phyloP scores from a whole-genome alignment of 2,113 vertebrate species.

The Sander lucioperca region DNA sequence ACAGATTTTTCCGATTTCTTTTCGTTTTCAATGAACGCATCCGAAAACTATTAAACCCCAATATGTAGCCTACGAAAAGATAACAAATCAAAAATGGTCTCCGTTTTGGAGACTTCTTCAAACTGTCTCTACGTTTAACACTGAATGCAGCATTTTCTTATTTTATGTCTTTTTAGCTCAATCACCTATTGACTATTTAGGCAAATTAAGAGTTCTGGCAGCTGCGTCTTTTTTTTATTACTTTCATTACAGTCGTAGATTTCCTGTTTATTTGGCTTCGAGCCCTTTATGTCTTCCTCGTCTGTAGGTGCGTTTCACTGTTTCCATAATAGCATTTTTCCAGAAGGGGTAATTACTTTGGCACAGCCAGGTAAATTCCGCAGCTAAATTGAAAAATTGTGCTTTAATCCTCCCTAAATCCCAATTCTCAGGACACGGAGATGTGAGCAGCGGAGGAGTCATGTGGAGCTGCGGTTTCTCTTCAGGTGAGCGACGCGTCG shows the following conservation, averaged over 20 bases:
- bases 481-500: conserved; percentile 76
- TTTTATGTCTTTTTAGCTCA: conserved; percentile 24
- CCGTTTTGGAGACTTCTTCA: background rate
- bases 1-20: background rate
- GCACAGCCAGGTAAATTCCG: conserved; percentile 69
- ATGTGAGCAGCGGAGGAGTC: conserved; percentile 59
- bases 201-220: conserved; percentile 42
- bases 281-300: conserved; percentile 37
- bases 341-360: conserved; percentile 72
- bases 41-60: background rate
- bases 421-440: conserved; percentile 61
- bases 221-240: conserved; percentile 47
- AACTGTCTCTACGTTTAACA: background rate
- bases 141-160: conserved; percentile 20
- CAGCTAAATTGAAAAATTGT: conserved; percentile 74
- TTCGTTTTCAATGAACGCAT: background rate
- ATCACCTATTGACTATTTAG: conserved; percentile 36
- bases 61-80: no score
- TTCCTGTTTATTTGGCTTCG: conserved; percentile 53
- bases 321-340: conserved; percentile 63
- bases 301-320: conserved; percentile 57
- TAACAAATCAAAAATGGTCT: background rate
- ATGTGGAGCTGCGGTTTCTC: conserved; percentile 58
- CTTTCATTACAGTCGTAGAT: conserved; percentile 56
- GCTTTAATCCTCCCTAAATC: conserved; percentile 76